Percentiles rank a stretch among this genome's conserved stretches.
Conservation (phyloP, 23 tunicate species). For the Ascidia mentula region DNA sequence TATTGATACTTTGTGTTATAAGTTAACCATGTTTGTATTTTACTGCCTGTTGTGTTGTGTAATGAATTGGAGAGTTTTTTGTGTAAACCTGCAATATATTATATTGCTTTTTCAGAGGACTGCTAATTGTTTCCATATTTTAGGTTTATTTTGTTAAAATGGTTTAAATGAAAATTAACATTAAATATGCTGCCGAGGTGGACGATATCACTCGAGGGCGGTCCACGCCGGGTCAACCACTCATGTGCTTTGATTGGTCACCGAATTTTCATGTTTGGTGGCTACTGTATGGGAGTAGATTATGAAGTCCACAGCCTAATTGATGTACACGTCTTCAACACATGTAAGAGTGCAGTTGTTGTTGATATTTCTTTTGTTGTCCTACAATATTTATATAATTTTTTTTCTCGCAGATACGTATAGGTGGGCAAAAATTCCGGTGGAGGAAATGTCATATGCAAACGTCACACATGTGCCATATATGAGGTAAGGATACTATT, state of each 20-base stretch:
- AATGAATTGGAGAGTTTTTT: too few relatives aligned
- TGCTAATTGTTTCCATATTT: too few relatives aligned
- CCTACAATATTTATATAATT: too few relatives aligned
- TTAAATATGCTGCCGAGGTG: constrained; percentile 62
- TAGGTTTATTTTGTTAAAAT: too few relatives aligned
- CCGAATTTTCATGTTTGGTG: constrained; percentile 74
- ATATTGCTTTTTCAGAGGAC: too few relatives aligned
- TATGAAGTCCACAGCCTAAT: constrained; percentile 34
- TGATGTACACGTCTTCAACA: constrained; percentile 63
- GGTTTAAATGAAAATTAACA: too few relatives aligned
- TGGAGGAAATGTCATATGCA: background rate
- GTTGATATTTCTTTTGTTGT: background rate
- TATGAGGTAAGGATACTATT: constrained; percentile 31
- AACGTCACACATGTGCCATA: constrained; percentile 16
- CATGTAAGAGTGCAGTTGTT: constrained; percentile 33
- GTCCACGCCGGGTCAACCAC: constrained; percentile 73
- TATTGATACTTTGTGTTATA: too few relatives aligned
- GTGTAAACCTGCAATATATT: too few relatives aligned
- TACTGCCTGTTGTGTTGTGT: too few relatives aligned
- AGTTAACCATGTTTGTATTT: too few relatives aligned
- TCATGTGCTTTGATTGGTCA: constrained; percentile 55
- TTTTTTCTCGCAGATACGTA: background rate
- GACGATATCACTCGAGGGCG: constrained; percentile 55
- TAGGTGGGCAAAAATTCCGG: constrained; percentile 41
- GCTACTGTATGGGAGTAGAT: constrained; percentile 49